phyloP scores from a whole-genome alignment of 2,888 invertebrate genomes.

The Perdita meconis region DNA sequence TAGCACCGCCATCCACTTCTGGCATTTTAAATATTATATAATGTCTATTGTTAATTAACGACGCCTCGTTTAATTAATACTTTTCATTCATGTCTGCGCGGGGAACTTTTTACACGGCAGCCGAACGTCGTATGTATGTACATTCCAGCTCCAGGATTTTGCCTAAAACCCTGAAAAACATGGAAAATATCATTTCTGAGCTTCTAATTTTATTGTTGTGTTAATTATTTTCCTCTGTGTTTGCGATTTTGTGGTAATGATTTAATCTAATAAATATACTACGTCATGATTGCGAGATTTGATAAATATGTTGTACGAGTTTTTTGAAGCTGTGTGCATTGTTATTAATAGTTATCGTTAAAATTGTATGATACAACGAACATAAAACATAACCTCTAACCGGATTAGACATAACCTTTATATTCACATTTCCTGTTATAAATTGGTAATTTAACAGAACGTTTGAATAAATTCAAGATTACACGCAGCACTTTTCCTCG shows the following conservation, averaged over 20 bases:
- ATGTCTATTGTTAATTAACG: slow-evolving; percentile 28
- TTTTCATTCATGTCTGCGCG: slow-evolving; percentile 23
- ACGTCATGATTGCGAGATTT: background rate
- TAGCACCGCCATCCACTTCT: slow-evolving; percentile 71
- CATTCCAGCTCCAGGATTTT: slow-evolving; percentile 33
- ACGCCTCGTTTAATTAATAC: slow-evolving; percentile 27
- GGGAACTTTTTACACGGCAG: slow-evolving; percentile 25
- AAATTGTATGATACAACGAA: no score
- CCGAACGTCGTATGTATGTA: slow-evolving; percentile 31
- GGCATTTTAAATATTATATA: slow-evolving; percentile 74
- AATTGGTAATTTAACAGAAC: background rate
- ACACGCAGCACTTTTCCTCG: background rate
- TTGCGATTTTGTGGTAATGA: background rate
- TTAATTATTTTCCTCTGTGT: no score
- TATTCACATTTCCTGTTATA: background rate
- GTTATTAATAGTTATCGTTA: no score
- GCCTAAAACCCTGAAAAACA: slow-evolving; percentile 54
- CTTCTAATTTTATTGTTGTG: no score
- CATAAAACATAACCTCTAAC: slow-evolving; percentile 33
- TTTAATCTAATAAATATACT: background rate
- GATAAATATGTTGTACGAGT: background rate
- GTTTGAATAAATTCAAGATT: background rate
- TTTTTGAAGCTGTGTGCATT: no score
- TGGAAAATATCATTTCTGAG: background rate
- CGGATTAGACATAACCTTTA: slow-evolving; percentile 51